phyloP scores from a whole-genome alignment of 1,140 invertebrate genomes.

The Caerostris darwini region DNA sequence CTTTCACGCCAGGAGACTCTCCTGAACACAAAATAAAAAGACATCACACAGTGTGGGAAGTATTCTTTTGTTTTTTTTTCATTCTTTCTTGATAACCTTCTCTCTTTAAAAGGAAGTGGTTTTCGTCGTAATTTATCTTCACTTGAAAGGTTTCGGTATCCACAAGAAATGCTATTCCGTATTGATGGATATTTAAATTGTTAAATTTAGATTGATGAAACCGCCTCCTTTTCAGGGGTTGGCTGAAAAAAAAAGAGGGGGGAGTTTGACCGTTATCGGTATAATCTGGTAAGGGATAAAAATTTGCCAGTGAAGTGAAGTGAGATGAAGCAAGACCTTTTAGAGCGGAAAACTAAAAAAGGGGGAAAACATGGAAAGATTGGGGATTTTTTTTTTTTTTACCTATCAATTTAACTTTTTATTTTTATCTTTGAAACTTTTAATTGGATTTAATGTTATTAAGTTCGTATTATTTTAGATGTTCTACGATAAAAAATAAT shows the following conservation, averaged over 20 bases:
- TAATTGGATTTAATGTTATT: no score
- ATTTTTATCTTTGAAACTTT: no score
- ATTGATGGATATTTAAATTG: conserved; percentile 70
- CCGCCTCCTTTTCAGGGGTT: not conserved
- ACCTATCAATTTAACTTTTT: no score
- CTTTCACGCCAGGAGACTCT: conserved; percentile 24
- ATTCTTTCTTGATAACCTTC: not conserved
- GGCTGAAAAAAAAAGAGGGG: not conserved
- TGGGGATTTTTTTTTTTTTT: no score
- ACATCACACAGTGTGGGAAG: not conserved
- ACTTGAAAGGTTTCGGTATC: conserved; percentile 40
- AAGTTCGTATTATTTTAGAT: no score
- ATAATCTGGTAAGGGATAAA: conserved; percentile 36
- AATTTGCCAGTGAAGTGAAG: conserved; percentile 32
- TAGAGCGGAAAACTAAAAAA: no score
- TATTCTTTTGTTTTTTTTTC: not conserved
- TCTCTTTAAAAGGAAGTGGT: not conserved
- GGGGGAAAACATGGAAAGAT: no score
- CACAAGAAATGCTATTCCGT: conserved; percentile 47
- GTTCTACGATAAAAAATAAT: no score
- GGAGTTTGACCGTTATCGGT: conserved; percentile 20
- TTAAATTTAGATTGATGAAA: conserved; percentile 64
- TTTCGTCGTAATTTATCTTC: conserved; percentile 50
- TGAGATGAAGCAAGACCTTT: conserved; percentile 20
- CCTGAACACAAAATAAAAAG: conserved; percentile 5